Percentiles rank a stretch among this genome's conserved stretches.
Conservation (phyloP, 1,140 invertebrate species). For the Brachionus plicatilis region DNA sequence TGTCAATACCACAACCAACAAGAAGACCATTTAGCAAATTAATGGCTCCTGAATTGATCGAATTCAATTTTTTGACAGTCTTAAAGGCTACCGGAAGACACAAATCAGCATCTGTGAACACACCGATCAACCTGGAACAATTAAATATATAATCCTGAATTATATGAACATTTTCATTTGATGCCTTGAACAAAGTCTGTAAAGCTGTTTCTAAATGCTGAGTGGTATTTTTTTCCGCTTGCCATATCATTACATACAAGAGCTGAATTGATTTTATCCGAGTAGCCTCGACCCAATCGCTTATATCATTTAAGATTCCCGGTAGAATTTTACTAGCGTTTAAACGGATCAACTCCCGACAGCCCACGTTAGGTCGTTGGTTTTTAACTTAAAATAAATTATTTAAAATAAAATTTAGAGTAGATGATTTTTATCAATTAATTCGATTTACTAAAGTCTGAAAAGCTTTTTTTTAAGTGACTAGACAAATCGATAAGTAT, state of each 20-base stretch:
- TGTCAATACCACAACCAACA: not conserved
- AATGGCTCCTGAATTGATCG: not conserved
- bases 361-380: constrained; percentile 68
- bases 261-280: constrained; percentile 68
- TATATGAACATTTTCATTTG: constrained; percentile 61
- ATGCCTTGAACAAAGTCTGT: constrained; percentile 58
- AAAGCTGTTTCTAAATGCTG: constrained; percentile 63
- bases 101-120: constrained; percentile 23
- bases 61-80: not conserved
- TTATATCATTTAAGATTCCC: constrained; percentile 64
- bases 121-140: constrained; percentile 8
- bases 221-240: constrained; percentile 66
- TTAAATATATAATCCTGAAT: constrained; percentile 62
- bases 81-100: not conserved
- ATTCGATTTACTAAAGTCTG: too few species aligned
- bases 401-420: not conserved
- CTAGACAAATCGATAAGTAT: too few species aligned
- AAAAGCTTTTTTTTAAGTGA: too few species aligned
- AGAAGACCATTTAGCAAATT: constrained; percentile 16
- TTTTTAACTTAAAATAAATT: constrained; percentile 53
- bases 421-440: too few species aligned
- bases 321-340: constrained; percentile 65
- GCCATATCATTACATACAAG: constrained; percentile 64
- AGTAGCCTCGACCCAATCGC: constrained; percentile 66
- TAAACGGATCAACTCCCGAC: constrained; percentile 66